A percentile compares a stretch with the other conserved stretches of the same genome.
phyloP scores from a whole-genome alignment of 53 echinoderm and acorn worm species.

The Luidia sarsii region DNA sequence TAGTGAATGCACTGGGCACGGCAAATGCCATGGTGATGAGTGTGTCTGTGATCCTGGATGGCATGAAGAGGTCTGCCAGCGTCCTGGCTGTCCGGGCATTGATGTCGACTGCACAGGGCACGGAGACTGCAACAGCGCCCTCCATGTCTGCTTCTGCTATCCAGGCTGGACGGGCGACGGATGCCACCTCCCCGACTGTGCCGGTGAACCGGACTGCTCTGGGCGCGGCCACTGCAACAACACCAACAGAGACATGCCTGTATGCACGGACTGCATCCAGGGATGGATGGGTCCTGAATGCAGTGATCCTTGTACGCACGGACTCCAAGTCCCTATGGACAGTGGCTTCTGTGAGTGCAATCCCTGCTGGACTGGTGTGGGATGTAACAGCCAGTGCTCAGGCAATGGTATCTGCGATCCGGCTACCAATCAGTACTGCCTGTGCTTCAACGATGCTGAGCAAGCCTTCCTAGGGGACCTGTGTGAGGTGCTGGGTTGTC shows the following conservation, averaged over 20 bases:
- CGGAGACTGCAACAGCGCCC: slow-evolving; percentile 86
- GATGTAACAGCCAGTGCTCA: slow-evolving; percentile 85
- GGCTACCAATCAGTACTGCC: slow-evolving; percentile 40
- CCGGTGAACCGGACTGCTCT: slow-evolving; percentile 81
- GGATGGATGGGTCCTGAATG: slow-evolving; percentile 84
- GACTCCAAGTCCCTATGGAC: slow-evolving; percentile 57
- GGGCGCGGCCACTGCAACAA: slow-evolving; percentile 71
- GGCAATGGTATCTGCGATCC: slow-evolving; percentile 72
- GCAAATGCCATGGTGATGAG: slow-evolving; percentile 47
- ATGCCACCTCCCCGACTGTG: slow-evolving; percentile 84
- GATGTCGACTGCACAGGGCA: slow-evolving; percentile 80
- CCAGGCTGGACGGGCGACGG: slow-evolving; percentile 91
- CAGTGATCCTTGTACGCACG: slow-evolving; percentile 66
- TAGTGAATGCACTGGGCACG: slow-evolving; percentile 81
- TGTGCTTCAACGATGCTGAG: slow-evolving; percentile 55
- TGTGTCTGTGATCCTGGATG: slow-evolving; percentile 76
- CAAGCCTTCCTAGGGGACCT: slow-evolving; percentile 57
- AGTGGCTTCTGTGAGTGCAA: slow-evolving; percentile 80
- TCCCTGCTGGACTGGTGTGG: slow-evolving; percentile 80
- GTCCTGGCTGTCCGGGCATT: slow-evolving; percentile 82
- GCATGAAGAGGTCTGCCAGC: slow-evolving; percentile 74
- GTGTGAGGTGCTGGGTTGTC: slow-evolving; percentile 82
- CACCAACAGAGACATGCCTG: slow-evolving; percentile 49
- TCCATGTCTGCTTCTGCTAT: slow-evolving; percentile 79
- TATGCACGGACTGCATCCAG: slow-evolving; percentile 66